Evolutionary conservation across 2,888 invertebrate genomes (phyloP).

Genomic region (Steinernema scapterisci): DNA sequence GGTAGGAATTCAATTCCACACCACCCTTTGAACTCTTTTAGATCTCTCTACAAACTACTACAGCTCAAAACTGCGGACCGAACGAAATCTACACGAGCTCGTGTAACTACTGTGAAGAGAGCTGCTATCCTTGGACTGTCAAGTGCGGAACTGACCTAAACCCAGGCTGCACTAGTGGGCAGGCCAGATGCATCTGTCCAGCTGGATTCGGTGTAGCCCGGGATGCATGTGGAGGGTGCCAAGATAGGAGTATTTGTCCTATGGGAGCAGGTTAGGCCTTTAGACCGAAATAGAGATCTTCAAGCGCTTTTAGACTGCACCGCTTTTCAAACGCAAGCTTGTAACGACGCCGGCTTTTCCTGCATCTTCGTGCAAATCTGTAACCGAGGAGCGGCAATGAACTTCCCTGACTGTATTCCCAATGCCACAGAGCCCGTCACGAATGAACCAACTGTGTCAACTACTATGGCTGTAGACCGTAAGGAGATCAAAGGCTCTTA

Average conservation of each 20-base stretch:
- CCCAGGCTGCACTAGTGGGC: conserved; percentile 1
- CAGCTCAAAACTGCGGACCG: not conserved
- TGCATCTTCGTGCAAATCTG: not conserved
- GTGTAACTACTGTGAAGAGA: conserved; percentile 9
- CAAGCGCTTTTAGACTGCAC: too few species aligned
- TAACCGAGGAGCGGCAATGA: not conserved
- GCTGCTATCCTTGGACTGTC: not conserved
- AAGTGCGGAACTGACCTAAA: not conserved
- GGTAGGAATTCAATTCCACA: not conserved
- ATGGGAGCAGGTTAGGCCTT: not conserved
- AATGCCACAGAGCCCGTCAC: not conserved
- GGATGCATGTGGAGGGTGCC: not conserved
- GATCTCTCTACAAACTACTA: not conserved
- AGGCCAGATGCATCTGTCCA: not conserved
- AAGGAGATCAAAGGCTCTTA: too few species aligned
- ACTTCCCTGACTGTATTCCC: not conserved
- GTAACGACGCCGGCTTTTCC: too few species aligned
- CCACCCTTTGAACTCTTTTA: too few species aligned
- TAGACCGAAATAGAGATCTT: not conserved
- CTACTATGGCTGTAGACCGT: not conserved
- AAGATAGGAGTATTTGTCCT: not conserved
- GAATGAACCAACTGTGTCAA: not conserved
- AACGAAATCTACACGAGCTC: conserved; percentile 15
- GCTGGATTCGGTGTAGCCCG: not conserved
- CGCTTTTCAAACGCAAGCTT: too few species aligned